Conservation (phyloP, 2,113 vertebrate species). For the Panthera tigris region DNA sequence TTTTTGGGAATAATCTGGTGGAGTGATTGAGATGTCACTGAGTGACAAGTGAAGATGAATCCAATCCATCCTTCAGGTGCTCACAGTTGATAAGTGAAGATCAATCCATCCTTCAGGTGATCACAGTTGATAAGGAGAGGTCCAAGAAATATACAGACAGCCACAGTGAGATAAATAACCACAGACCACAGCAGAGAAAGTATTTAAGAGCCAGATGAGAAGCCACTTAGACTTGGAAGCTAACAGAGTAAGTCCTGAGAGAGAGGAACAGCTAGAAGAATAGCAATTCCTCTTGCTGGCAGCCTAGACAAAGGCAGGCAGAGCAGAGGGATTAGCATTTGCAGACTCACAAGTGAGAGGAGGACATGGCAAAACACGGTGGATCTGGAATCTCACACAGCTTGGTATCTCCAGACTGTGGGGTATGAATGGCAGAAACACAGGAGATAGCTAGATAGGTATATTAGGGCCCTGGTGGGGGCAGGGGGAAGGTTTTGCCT, state of each 20-base stretch:
- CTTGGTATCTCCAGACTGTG: not conserved
- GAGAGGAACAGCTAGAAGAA: not conserved
- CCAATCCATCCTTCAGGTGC: not conserved
- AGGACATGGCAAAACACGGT: not conserved
- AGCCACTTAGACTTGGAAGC: not conserved
- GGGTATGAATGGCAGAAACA: not conserved
- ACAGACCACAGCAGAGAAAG: not conserved
- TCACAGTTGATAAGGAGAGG: not conserved
- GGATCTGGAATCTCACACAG: not conserved
- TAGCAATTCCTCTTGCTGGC: not conserved
- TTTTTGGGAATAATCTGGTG: not conserved
- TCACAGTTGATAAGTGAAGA: not conserved
- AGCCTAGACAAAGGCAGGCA: not conserved
- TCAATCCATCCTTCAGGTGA: not conserved
- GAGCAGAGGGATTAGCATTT: not conserved
- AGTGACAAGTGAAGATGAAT: not conserved
- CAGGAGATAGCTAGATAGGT: not conserved
- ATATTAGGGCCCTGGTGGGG: not conserved
- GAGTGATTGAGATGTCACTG: not conserved
- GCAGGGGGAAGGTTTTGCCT: too few relatives aligned
- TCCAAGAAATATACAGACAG: not conserved
- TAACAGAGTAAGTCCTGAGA: not conserved
- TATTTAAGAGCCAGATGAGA: not conserved
- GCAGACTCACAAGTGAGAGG: rapidly evolving
- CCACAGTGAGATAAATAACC: not conserved